Conservation (phyloP, 2,113 vertebrate species). For the Clinocottus analis region DNA sequence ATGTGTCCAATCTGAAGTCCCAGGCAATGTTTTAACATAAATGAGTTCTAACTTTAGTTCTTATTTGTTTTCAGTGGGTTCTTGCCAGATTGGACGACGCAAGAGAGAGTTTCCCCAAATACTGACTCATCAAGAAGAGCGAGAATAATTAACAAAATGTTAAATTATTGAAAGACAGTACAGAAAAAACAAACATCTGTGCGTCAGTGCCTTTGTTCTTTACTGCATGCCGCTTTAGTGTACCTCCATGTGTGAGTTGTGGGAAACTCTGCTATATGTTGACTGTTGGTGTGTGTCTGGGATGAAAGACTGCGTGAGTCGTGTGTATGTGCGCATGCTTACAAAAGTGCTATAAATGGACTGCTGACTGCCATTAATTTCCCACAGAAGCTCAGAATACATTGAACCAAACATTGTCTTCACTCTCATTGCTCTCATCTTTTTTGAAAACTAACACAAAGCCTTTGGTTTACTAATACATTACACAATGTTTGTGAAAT, state of each 20-base stretch:
- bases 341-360: conserved; percentile 29
- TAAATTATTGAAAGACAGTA: neutral
- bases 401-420: conserved; percentile 18
- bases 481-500: neutral
- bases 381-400: conserved; percentile 21
- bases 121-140: conserved; percentile 48
- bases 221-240: conserved; percentile 64
- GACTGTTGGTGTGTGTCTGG: conserved; percentile 39
- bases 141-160: neutral
- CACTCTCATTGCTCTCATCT: neutral
- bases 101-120: conserved; percentile 88
- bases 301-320: neutral
- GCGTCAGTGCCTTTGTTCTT: conserved; percentile 81
- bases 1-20: neutral
- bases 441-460: neutral
- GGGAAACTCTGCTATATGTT: neutral
- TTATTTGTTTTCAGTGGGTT: conserved; percentile 88
- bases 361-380: neutral
- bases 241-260: conserved; percentile 38
- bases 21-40: neutral
- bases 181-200: conserved; percentile 12
- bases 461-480: conserved; percentile 6
- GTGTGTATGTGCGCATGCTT: conserved; percentile 35
- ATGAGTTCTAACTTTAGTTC: neutral
- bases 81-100: conserved; percentile 93